Conservation (phyloP, 1,140 invertebrate genomes). For the Scylla paramamosain region DNA sequence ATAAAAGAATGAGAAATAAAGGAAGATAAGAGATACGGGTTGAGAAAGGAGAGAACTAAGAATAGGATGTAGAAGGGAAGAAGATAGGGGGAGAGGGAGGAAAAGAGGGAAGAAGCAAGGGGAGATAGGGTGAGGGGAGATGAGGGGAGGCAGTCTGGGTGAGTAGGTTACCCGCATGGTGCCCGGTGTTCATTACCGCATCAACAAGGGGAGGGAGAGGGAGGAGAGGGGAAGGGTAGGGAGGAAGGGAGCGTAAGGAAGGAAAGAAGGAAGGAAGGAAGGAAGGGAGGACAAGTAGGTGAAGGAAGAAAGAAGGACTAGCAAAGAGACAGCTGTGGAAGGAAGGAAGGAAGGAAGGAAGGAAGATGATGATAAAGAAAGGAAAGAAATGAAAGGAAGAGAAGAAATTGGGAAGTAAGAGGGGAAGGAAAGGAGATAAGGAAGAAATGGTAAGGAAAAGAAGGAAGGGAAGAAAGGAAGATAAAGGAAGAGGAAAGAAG, state of each 20-base stretch:
- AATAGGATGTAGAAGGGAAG: too few relatives aligned
- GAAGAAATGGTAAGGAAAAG: background rate
- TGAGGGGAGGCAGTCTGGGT: too few relatives aligned
- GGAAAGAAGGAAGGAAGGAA: background rate
- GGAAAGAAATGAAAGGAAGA: background rate
- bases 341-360: background rate
- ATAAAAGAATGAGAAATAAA: too few relatives aligned
- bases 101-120: too few relatives aligned
- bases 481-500: too few relatives aligned
- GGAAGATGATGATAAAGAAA: background rate
- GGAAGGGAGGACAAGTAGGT: background rate
- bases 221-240: background rate
- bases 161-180: too few relatives aligned
- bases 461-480: background rate
- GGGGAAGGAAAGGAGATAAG: background rate
- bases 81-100: too few relatives aligned
- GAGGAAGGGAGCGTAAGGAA: background rate
- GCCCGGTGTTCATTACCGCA: too few relatives aligned
- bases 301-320: background rate
- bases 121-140: too few relatives aligned
- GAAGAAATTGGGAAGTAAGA: too few relatives aligned
- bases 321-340: background rate
- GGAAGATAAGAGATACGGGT: too few relatives aligned
- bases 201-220: background rate
- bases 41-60: too few relatives aligned